Evolutionary conservation across 1,140 invertebrate species (phyloP).

Genomic region (Euschistus heros): DNA sequence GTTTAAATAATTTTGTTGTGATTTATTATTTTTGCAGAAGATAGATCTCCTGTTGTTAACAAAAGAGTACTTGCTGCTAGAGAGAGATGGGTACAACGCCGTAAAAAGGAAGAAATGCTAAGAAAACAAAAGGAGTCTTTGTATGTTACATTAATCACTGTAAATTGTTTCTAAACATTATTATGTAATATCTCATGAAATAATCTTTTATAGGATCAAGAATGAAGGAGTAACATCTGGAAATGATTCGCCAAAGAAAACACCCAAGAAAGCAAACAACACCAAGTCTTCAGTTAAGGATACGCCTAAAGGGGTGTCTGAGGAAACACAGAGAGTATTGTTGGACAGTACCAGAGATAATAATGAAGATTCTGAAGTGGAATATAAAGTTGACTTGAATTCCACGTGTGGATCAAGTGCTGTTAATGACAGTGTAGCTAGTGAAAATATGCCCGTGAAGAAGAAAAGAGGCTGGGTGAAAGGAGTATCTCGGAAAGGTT

Average conservation of each 20-base stretch:
- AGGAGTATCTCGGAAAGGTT: constrained; percentile 16
- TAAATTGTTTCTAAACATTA: neutral
- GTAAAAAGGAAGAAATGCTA: constrained; percentile 9
- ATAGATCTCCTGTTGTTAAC: constrained; percentile 1
- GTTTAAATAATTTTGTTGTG: neutral
- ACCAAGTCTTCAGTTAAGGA: neutral
- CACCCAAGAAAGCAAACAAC: neutral
- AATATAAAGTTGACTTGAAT: neutral
- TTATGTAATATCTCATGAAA: too few relatives aligned
- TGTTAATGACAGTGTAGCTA: neutral
- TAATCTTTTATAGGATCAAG: too few relatives aligned
- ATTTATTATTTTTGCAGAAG: neutral
- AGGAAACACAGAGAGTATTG: neutral
- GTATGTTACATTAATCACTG: neutral
- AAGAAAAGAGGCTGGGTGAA: constrained; percentile 23
- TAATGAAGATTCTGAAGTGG: neutral
- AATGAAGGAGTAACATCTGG: neutral
- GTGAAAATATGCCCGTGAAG: neutral
- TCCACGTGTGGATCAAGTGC: neutral
- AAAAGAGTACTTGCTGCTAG: constrained; percentile 21
- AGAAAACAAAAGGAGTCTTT: neutral
- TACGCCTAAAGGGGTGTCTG: neutral
- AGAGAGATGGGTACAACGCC: constrained; percentile 19
- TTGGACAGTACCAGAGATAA: neutral
- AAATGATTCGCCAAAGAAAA: neutral